Percentiles rank a stretch among this genome's conserved stretches.
Evolutionary conservation across 1,140 invertebrate genomes (phyloP).

Genomic region (Palaemon carinicauda): DNA sequence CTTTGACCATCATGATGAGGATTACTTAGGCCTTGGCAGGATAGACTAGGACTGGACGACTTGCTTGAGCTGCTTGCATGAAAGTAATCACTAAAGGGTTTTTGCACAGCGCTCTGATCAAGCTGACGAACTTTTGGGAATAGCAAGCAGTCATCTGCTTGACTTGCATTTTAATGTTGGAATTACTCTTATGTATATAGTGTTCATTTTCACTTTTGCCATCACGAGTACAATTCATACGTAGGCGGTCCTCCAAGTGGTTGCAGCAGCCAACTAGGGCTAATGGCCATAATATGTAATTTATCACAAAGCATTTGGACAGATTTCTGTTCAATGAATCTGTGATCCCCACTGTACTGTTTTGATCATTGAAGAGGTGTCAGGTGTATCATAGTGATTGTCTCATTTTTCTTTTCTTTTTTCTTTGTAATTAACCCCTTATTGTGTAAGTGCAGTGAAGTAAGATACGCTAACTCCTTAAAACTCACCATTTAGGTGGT

Average conservation of each 20-base stretch:
- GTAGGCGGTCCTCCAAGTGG: constrained; percentile 23
- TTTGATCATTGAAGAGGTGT: constrained; percentile 23
- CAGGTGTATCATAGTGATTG: constrained; percentile 35
- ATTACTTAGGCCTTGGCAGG: constrained; percentile 10
- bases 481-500: background rate
- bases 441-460: constrained; percentile 14
- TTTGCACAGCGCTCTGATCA: constrained; percentile 19
- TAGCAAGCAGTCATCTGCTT: constrained; percentile 27
- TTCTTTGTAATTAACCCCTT: constrained; percentile 27
- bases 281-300: constrained; percentile 15
- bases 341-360: constrained; percentile 31
- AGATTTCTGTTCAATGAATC: constrained; percentile 20
- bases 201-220: constrained; percentile 42
- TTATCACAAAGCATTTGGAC: constrained; percentile 26
- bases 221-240: constrained; percentile 41
- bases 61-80: constrained; percentile 7
- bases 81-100: constrained; percentile 8
- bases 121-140: constrained; percentile 27
- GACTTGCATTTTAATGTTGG: constrained; percentile 33
- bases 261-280: constrained; percentile 19
- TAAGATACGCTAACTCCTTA: constrained; percentile 20
- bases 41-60: constrained; percentile 31
- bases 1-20: background rate
- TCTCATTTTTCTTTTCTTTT: background rate
- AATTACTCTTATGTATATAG: constrained; percentile 33